phyloP scores from a whole-genome alignment of 1,140 invertebrate species.

The Popillia japonica region DNA sequence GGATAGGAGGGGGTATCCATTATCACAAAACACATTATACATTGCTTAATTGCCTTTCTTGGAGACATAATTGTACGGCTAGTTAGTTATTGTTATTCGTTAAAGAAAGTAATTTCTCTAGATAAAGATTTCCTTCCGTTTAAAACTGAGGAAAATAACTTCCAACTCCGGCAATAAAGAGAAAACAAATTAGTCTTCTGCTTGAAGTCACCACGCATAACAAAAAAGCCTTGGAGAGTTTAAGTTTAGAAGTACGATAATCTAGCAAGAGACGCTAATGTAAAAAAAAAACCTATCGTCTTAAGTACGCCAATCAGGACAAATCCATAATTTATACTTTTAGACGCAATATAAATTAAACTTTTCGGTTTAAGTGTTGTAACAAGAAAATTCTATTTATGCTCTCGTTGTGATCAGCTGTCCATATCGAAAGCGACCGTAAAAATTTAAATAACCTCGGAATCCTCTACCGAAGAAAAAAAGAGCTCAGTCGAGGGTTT shows the following conservation, averaged over 20 bases:
- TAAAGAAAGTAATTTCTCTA: no score
- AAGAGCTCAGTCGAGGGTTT: background rate
- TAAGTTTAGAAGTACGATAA: background rate
- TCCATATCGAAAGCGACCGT: background rate
- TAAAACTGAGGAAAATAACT: background rate
- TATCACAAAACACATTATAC: no score
- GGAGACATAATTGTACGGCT: no score
- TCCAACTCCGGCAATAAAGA: background rate
- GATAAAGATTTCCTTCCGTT: no score
- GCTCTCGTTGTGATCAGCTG: no score
- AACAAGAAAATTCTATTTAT: no score
- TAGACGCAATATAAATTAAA: no score
- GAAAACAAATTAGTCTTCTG: background rate
- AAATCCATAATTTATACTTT: background rate
- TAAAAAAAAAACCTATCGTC: background rate
- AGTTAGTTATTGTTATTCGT: no score
- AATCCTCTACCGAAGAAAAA: background rate
- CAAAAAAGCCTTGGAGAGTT: background rate
- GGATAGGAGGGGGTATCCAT: no score
- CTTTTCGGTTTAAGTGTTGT: no score
- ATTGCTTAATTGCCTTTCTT: no score
- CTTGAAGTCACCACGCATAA: background rate
- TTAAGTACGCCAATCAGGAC: background rate
- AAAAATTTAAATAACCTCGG: background rate
- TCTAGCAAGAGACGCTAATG: background rate